Evolutionary conservation across 2,888 invertebrate genomes (phyloP).

Genomic region (Xanthorhoe spadicearia): DNA sequence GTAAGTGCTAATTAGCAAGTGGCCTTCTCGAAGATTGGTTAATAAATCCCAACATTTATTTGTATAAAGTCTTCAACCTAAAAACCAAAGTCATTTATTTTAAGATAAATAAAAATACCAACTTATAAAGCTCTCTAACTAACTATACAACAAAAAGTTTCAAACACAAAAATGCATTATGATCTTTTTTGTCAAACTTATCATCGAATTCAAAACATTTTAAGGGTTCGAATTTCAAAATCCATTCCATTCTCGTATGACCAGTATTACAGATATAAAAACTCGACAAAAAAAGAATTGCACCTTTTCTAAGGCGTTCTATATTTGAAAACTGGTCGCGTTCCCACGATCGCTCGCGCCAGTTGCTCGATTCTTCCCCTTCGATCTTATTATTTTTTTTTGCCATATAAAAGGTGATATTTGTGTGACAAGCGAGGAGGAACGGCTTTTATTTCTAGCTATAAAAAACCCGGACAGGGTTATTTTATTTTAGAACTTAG

Average conservation of each 20-base stretch:
- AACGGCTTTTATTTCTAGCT: constrained; percentile 53
- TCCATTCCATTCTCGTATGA: constrained; percentile 63
- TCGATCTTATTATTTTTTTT: constrained; percentile 69
- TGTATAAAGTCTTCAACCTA: no score
- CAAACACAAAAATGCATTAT: constrained; percentile 26
- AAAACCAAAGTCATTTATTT: no score
- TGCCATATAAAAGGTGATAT: constrained; percentile 67
- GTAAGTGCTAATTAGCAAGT: no score
- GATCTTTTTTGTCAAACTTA: constrained; percentile 39
- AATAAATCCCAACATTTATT: no score
- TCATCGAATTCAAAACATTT: constrained; percentile 47
- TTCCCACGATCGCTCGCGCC: constrained; percentile 84
- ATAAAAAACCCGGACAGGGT: constrained; percentile 30
- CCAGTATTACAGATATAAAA: constrained; percentile 71
- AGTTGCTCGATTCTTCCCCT: constrained; percentile 79
- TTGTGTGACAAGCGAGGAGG: constrained; percentile 68
- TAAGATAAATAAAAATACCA: no score
- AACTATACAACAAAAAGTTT: constrained; percentile 12
- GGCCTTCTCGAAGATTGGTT: no score
- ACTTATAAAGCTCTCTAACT: background rate
- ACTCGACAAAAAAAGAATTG: constrained; percentile 75
- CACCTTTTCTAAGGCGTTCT: constrained; percentile 83
- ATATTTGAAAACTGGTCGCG: constrained; percentile 80
- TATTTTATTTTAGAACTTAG: constrained; percentile 5
- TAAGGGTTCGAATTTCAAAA: constrained; percentile 70